These are phyloP conservation scores for Heliothis virescens DNA, from an alignment of 1,140 invertebrate genomes.

Conservation along the genomic window DNA sequence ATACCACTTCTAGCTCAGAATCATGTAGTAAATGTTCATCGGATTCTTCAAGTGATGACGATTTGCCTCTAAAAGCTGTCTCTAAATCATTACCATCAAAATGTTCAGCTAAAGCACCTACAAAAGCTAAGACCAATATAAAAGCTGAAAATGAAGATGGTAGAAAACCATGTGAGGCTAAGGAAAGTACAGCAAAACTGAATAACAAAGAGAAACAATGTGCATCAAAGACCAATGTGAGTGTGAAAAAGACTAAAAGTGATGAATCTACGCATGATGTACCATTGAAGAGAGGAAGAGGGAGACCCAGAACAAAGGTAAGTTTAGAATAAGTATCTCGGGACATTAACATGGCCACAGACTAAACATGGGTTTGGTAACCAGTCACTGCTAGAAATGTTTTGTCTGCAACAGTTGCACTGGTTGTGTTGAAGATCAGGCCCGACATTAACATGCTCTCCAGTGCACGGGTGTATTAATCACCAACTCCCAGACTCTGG, in stretches of 20 bases:
- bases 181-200: conserved; percentile 60
- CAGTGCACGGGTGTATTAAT: no score
- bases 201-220: conserved; percentile 71
- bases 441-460: no score
- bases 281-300: conserved; percentile 65
- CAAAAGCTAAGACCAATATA: conserved; percentile 56
- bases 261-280: conserved; percentile 67
- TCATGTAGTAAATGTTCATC: conserved; percentile 81
- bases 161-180: conserved; percentile 61
- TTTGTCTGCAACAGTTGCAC: no score
- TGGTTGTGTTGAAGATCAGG: no score
- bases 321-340: conserved; percentile 51
- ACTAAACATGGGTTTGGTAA: no score
- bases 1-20: conserved; percentile 77
- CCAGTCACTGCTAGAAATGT: no score
- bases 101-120: conserved; percentile 65
- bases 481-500: no score
- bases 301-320: conserved; percentile 74
- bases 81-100: conserved; percentile 76
- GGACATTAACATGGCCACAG: not conserved
- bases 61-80: conserved; percentile 77
- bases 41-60: conserved; percentile 82
- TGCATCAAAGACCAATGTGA: conserved; percentile 66
- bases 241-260: conserved; percentile 79
- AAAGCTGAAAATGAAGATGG: conserved; percentile 79